phyloP scores from a whole-genome alignment of 2,113 vertebrate genomes.

The Lampris incognitus region DNA sequence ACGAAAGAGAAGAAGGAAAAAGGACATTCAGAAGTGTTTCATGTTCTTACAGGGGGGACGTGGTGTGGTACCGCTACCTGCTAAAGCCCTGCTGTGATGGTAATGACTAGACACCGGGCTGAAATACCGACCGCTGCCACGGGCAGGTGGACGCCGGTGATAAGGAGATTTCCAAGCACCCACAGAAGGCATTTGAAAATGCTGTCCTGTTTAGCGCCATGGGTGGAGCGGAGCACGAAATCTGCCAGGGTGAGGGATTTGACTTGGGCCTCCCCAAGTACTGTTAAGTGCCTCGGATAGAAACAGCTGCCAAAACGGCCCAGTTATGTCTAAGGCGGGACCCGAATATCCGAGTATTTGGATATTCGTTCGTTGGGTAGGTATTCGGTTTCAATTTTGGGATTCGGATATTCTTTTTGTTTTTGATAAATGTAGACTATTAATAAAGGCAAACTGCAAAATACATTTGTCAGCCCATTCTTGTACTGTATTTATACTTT shows the following conservation, averaged over 20 bases:
- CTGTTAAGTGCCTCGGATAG: too few species aligned
- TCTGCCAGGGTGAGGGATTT: constrained; percentile 26
- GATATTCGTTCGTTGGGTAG: too few species aligned
- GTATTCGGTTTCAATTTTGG: too few species aligned
- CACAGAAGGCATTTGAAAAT: constrained; percentile 39
- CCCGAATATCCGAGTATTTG: too few species aligned
- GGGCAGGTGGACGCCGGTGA: constrained; percentile 60
- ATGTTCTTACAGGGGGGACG: neutral
- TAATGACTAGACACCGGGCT: constrained; percentile 54
- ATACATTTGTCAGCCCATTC: too few species aligned
- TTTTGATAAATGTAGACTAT: too few species aligned
- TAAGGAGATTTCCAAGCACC: constrained; percentile 58
- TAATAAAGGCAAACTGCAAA: too few species aligned
- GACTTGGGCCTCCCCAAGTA: neutral
- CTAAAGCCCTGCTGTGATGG: constrained; percentile 50
- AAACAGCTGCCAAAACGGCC: too few species aligned
- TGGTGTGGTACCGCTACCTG: neutral
- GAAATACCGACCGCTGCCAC: constrained; percentile 33
- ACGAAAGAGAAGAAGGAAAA: neutral
- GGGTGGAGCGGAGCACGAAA: constrained; percentile 21
- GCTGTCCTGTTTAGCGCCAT: constrained; percentile 22
- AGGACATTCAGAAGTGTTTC: neutral
- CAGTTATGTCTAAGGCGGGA: too few species aligned
- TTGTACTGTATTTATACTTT: too few species aligned
- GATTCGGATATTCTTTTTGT: too few species aligned